A percentile compares a stretch with the other conserved stretches of the same genome.
phyloP scores from a whole-genome alignment of 2,797 vertebrate species.

The Pseudotriccus pelzelni region DNA sequence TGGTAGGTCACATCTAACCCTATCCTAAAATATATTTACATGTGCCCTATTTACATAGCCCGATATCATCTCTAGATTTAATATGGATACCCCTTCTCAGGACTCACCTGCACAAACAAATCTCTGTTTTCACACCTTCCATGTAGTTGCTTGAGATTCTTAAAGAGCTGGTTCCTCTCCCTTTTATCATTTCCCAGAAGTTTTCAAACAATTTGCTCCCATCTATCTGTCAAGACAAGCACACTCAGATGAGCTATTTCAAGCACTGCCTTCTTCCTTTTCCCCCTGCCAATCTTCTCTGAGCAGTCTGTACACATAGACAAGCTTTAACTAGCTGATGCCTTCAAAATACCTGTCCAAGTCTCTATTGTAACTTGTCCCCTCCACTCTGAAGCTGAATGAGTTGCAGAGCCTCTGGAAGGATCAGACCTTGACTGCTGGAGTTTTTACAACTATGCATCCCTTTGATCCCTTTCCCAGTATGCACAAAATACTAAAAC shows the following conservation, averaged over 20 bases:
- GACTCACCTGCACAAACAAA: neutral
- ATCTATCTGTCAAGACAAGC: neutral
- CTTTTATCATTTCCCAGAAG: neutral
- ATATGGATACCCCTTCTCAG: neutral
- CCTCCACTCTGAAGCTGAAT: neutral
- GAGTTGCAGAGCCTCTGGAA: constrained; percentile 11
- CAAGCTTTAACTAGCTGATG: neutral
- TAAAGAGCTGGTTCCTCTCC: neutral
- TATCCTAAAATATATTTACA: neutral
- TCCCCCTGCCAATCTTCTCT: neutral
- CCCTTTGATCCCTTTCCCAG: constrained; percentile 39
- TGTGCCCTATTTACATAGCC: neutral
- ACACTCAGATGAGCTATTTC: neutral
- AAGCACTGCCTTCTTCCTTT: neutral
- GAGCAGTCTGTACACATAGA: neutral
- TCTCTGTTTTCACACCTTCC: neutral
- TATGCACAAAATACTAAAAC: neutral
- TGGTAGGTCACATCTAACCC: neutral
- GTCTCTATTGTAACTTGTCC: neutral
- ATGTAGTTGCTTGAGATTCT: neutral
- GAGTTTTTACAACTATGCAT: neutral
- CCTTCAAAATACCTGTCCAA: neutral
- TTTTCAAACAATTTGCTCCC: neutral
- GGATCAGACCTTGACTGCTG: constrained; percentile 10
- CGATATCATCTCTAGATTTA: neutral